These are phyloP conservation scores for Loxodonta africana DNA, from an alignment of 2,113 vertebrate species.

Conservation along the genomic window DNA sequence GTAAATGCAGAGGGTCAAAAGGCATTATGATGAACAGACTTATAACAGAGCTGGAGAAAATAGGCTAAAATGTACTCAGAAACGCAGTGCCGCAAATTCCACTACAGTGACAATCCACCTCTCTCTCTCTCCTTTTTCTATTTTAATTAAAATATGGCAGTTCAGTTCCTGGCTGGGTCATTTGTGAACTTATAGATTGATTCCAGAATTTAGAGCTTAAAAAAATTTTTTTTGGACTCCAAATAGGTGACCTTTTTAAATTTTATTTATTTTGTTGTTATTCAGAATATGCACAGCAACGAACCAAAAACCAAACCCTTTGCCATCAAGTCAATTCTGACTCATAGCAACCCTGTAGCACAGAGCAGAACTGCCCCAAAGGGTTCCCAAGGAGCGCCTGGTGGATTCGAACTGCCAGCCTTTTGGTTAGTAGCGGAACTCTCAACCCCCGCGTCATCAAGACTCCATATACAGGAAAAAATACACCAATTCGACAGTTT, in stretches of 20 bases:
- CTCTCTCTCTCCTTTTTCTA: neutral
- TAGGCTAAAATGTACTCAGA: constrained; percentile 84
- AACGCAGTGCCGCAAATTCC: constrained; percentile 72
- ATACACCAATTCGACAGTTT: too few relatives aligned
- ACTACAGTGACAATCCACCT: neutral
- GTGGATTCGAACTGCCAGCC: too few relatives aligned
- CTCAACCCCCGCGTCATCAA: too few relatives aligned
- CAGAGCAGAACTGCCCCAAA: too few relatives aligned
- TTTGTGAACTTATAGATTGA: constrained; percentile 77
- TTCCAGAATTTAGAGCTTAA: constrained; percentile 88
- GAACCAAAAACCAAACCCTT: too few relatives aligned
- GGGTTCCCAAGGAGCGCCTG: too few relatives aligned
- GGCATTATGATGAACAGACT: constrained; percentile 90
- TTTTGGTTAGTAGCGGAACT: too few relatives aligned
- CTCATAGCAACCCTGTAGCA: too few relatives aligned
- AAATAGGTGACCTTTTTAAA: constrained; percentile 83
- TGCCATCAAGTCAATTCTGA: too few relatives aligned
- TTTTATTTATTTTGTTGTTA: too few relatives aligned
- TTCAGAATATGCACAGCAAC: too few relatives aligned
- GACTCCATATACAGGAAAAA: too few relatives aligned
- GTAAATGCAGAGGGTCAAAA: constrained; percentile 91
- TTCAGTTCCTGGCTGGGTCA: constrained; percentile 57
- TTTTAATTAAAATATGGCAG: constrained; percentile 75
- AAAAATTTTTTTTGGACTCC: constrained; percentile 54
- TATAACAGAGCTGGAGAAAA: constrained; percentile 88